Base-by-base conservation (phyloP, 2,797 vertebrate genomes). In the Lophotriccus pileatus region DNA sequence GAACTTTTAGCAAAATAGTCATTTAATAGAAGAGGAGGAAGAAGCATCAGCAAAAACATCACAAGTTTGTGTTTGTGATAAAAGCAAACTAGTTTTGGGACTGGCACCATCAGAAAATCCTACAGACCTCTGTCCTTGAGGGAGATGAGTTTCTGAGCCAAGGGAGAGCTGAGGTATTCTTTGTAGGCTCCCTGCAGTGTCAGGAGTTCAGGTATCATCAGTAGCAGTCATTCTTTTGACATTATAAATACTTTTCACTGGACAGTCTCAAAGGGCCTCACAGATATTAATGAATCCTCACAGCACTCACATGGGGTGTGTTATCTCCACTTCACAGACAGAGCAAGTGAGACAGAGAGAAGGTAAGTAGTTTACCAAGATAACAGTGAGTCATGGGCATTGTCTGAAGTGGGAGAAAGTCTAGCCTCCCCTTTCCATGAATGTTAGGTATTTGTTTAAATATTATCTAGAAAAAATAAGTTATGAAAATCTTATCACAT, bases 401-500 rank as follows among this genome's bases (percentile, higher is more conserved):
- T 8, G 23, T 74, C 84, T 91, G 75, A 55, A 93, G 89, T 84
- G 78, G 77, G 64, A 85, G 87, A 63, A 89, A 85, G 80, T 74
- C 55, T 84, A 43, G 59, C 64, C 84, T 93, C 44, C 49, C 36
- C 32, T 68, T 91, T 79, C 92, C 52, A 3, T 86, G 69, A 72
- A 68, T 90, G 49, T 60, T 53, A 88, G 86, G 44, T 89, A 78
- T 93, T 92, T 81, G 63, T 90, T 90, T 89, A 92, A 84, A 83
- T 83, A 73, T 73, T 90, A 43, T 36, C 72, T 74, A 41, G 43
- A 91, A 93, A 84, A 94, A 74, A 21, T 23, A 79, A 90, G 67
- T 69, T 95, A 68, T 95, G 76, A 93, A 90, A 89, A 85, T 34
- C 70, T 92, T 94, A 90, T 89, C 87, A 36, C 47, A 32, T n/a